These are phyloP conservation scores for Chrysodeixis includens DNA, from an alignment of 2,888 invertebrate species.

Conservation along the genomic window DNA sequence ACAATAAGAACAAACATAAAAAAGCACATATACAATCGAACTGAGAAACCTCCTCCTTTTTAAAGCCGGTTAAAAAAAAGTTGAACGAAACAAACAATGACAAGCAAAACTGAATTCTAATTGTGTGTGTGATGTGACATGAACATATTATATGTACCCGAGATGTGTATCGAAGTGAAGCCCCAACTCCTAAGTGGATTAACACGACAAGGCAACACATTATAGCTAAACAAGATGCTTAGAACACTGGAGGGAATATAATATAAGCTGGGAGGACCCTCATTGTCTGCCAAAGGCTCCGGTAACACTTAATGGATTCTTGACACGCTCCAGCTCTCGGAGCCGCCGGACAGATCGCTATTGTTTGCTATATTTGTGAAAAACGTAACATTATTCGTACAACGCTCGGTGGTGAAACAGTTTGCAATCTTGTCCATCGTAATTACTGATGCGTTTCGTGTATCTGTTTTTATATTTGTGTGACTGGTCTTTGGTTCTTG, in stretches of 20 bases:
- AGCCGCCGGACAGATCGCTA: conserved; percentile 49
- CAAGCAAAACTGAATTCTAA: background rate
- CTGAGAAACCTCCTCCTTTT: too few species aligned
- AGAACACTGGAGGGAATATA: conserved; percentile 31
- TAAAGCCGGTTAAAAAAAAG: background rate
- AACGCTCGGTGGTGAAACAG: conserved; percentile 33
- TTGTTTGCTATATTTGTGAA: conserved; percentile 54
- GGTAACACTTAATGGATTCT: conserved; percentile 64
- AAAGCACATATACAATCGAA: too few species aligned
- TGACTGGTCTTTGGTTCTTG: background rate
- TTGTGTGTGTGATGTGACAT: background rate
- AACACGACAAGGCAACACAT: conserved; percentile 47
- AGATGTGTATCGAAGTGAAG: conserved; percentile 27
- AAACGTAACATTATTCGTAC: conserved; percentile 45
- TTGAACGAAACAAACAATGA: background rate
- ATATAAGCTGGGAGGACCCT: conserved; percentile 34
- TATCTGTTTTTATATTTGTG: background rate
- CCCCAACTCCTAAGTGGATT: conserved; percentile 48
- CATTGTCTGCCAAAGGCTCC: conserved; percentile 58
- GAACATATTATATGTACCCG: conserved; percentile 1
- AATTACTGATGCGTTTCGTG: background rate
- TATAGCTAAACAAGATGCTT: conserved; percentile 40
- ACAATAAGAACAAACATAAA: too few species aligned
- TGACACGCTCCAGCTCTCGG: conserved; percentile 53
- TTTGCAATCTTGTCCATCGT: conserved; percentile 42